Base-by-base conservation (phyloP, 2,797 vertebrate species). In the Alectoris magna region DNA sequence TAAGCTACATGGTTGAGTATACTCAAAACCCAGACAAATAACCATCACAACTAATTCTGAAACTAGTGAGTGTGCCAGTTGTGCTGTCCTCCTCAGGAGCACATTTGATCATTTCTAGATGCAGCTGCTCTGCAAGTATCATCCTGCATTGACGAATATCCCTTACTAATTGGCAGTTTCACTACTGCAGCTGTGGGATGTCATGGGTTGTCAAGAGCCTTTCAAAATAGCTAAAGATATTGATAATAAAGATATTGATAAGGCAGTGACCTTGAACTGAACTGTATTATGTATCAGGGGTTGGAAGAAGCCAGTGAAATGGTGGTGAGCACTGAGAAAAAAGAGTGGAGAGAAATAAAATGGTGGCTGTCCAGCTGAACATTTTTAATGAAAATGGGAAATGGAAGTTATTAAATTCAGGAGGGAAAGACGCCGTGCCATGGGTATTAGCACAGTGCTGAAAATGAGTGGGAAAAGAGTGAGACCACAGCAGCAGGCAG, bases 41-140 rank as follows among this genome's bases (percentile, higher is more conserved):
- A 87, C 22, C 29, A 73, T 75, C 48, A 11, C 10, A 3, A 69
- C 79, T 82, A 29, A 56, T 74, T 81, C 55, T 93, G 79, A 81
- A 73, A 48, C 36, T 24, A 38, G 58, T 41, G 67, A 83, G 22
- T 51, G 8, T n/a, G 36, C n/a, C 43, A 58, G 5, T 39, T 3
- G 1, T 49, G 10, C 36, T 34, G 34, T 82, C 4, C 43, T 79
- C 41, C 53, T 87, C 55, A 26, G 84, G 11, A 71, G 48, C 27
- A 60, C 34, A 2, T 60, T 78, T 89, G 43, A 51, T 80, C 70
- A 26, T 39, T 36, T 89, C 93, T 91, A 95, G 92, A 78, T 70
- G 87, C 22, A 92, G 39, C 51, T 77, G n/a, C 62, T 85, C 79
- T 88, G 71, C 85, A 78, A 92, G 36, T n/a, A 53, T 49, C 58